phyloP scores from a whole-genome alignment of 2,113 vertebrate genomes.

The Haemorhous mexicanus region DNA sequence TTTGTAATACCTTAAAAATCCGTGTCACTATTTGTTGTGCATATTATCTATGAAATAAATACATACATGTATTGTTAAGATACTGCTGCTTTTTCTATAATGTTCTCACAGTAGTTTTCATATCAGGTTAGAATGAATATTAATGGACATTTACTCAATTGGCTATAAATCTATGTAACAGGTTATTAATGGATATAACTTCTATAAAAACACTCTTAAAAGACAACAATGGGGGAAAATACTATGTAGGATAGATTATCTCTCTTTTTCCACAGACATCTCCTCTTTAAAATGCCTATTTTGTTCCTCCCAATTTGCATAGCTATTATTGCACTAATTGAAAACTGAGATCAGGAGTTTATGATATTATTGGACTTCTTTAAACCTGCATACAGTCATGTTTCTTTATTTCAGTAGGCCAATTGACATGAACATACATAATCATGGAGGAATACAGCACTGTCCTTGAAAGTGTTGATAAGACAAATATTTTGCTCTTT shows the following conservation, averaged over 20 bases:
- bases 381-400: not conserved
- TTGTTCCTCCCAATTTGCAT: not conserved
- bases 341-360: not conserved
- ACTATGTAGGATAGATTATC: not conserved
- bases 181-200: not conserved
- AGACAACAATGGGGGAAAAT: not conserved
- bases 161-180: not conserved
- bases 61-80: not conserved
- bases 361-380: not conserved
- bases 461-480: not conserved
- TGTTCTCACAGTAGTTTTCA: not conserved
- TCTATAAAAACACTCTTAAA: not conserved
- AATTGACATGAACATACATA: not conserved
- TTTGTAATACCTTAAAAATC: not conserved
- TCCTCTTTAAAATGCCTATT: not conserved
- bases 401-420: not conserved
- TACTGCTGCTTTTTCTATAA: not conserved
- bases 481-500: not conserved
- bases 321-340: not conserved
- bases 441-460: not conserved
- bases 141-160: not conserved
- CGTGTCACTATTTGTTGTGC: not conserved
- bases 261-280: not conserved
- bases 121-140: not conserved
- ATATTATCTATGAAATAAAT: not conserved